Evolutionary conservation across 2,113 vertebrate genomes (phyloP).

Genomic region (Rhombomys opimus): DNA sequence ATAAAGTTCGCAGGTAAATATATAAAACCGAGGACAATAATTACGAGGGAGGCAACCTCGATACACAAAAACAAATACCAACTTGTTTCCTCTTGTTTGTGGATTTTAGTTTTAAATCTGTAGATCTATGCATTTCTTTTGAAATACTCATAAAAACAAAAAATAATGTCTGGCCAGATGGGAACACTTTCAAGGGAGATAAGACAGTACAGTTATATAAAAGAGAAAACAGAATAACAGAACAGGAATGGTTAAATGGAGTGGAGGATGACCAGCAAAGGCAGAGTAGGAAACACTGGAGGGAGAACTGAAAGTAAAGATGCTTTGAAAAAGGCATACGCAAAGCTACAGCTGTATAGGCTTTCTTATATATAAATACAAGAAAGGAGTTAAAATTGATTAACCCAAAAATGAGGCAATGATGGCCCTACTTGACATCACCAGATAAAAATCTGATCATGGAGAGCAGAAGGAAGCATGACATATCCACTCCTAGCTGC

Average conservation of each 20-base stretch:
- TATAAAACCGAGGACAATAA: not conserved
- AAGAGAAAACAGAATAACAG: not conserved
- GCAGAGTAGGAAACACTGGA: not conserved
- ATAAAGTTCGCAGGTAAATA: not conserved
- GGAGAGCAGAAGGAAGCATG: not conserved
- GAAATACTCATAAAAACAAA: not conserved
- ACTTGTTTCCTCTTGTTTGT: not conserved
- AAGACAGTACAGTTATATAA: not conserved
- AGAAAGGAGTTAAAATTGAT: not conserved
- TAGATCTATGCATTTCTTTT: not conserved
- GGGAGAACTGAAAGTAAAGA: not conserved
- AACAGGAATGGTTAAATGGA: not conserved
- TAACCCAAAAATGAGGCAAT: not conserved
- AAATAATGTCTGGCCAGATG: not conserved
- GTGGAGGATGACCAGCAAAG: not conserved
- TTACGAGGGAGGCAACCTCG: not conserved
- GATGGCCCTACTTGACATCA: not conserved
- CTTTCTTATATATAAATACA: not conserved
- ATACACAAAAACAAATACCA: not conserved
- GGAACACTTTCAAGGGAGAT: not conserved
- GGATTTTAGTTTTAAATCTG: not conserved
- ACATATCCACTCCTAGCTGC: not conserved
- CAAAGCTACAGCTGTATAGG: not conserved
- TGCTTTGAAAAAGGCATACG: not conserved
- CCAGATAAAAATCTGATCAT: not conserved